A percentile compares a stretch with the other conserved stretches of the same genome.
Conservation (phyloP, 1,140 invertebrate genomes). For the Apolygus lucorum region DNA sequence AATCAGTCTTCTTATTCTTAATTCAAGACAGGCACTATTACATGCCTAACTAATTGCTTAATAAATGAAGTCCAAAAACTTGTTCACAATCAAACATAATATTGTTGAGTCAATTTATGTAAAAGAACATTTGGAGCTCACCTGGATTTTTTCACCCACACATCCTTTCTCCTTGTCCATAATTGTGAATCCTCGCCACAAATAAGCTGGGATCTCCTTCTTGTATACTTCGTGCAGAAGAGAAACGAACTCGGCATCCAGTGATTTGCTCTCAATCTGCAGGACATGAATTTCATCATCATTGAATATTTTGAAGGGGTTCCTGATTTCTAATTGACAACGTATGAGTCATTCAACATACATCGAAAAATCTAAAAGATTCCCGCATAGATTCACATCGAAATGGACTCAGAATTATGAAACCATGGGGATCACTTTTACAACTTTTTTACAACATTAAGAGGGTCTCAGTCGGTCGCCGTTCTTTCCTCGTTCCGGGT, state of each 20-base stretch:
- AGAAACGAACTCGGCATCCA: conserved; percentile 37
- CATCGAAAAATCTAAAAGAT: too few species aligned
- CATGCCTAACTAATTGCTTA: too few species aligned
- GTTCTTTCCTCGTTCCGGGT: too few species aligned
- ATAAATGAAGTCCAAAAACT: too few species aligned
- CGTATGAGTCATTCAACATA: not conserved
- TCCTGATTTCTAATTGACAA: not conserved
- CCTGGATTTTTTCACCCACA: not conserved
- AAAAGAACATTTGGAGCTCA: not conserved
- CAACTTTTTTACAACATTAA: too few species aligned
- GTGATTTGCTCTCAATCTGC: conserved; percentile 31
- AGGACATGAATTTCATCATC: not conserved
- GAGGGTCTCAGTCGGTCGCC: too few species aligned
- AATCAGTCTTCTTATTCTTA: too few species aligned
- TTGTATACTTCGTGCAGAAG: conserved; percentile 37
- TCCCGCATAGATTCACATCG: too few species aligned
- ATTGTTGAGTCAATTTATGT: not conserved
- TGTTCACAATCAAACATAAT: too few species aligned
- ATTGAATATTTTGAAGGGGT: not conserved
- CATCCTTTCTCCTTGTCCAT: conserved; percentile 1
- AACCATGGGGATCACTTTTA: too few species aligned
- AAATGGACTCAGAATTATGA: too few species aligned
- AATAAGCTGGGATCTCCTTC: conserved; percentile 39
- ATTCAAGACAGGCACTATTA: too few species aligned
- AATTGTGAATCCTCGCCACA: conserved; percentile 45